phyloP scores from a whole-genome alignment of 2,797 vertebrate species.

The Echiichthys vipera region DNA sequence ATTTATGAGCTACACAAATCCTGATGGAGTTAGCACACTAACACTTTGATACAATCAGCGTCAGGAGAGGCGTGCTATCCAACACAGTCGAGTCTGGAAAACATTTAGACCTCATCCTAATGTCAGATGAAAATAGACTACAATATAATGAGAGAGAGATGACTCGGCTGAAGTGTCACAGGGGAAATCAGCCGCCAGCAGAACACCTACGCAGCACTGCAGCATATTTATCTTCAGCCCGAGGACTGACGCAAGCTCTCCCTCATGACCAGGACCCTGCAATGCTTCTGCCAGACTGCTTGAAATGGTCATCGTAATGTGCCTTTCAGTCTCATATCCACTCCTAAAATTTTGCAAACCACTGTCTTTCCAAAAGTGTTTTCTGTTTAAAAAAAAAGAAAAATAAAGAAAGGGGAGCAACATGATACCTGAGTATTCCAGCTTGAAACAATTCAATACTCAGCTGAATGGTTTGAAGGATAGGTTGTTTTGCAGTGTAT shows the following conservation, averaged over 20 bases:
- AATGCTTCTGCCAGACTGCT: constrained; percentile 23
- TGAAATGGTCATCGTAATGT: constrained; percentile 33
- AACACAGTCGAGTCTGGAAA: constrained; percentile 42
- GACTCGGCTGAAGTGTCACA: constrained; percentile 68
- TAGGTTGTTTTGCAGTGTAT: neutral
- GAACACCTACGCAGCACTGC: constrained; percentile 67
- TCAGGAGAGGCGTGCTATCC: constrained; percentile 24
- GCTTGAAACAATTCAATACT: neutral
- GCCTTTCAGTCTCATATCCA: constrained; percentile 16
- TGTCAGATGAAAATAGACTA: constrained; percentile 58
- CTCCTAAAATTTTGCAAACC: neutral
- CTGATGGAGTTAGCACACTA: neutral
- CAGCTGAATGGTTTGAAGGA: neutral
- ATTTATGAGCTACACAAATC: constrained; percentile 57
- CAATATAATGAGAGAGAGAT: constrained; percentile 61
- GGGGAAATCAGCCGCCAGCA: constrained; percentile 62
- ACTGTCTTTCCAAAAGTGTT: neutral
- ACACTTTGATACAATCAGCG: constrained; percentile 30
- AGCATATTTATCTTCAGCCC: constrained; percentile 57
- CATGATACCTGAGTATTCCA: neutral
- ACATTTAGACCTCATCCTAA: constrained; percentile 40
- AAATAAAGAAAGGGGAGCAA: neutral
- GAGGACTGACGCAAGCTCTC: constrained; percentile 42
- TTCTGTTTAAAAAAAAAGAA: no score
- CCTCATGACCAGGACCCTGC: constrained; percentile 29